These are phyloP conservation scores for Zaprionus gabonicus DNA, from an alignment of 1,140 invertebrate species.

Conservation along the genomic window DNA sequence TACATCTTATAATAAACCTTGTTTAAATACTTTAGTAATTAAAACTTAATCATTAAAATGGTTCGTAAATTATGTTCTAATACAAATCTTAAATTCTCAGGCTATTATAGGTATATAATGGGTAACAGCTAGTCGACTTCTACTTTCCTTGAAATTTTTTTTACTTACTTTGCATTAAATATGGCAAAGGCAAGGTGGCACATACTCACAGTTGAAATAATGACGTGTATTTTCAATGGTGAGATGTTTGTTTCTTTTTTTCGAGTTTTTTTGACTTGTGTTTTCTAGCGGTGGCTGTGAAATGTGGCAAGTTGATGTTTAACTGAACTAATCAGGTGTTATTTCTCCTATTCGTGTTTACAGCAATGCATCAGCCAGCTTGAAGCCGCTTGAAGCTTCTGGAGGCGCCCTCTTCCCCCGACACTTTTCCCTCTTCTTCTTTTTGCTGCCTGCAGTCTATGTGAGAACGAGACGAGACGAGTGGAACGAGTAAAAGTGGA, in stretches of 20 bases:
- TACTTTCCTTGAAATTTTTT: background rate
- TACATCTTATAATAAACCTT: no score
- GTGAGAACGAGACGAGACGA: conserved; percentile 6
- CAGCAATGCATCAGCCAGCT: conserved; percentile 67
- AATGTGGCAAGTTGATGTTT: conserved; percentile 31
- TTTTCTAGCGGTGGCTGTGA: conserved; percentile 31
- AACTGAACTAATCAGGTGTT: conserved; percentile 47
- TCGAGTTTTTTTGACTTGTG: background rate
- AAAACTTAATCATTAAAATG: no score
- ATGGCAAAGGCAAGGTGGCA: conserved; percentile 46
- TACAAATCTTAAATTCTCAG: no score
- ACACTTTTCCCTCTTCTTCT: background rate
- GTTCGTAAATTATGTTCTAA: background rate
- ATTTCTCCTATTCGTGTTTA: conserved; percentile 37
- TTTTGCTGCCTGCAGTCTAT: background rate
- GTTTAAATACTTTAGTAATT: no score
- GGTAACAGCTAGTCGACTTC: conserved; percentile 4
- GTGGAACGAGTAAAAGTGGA: conserved; percentile 3
- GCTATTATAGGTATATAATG: background rate
- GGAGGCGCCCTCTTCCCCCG: conserved; percentile 9
- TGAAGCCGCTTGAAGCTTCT: conserved; percentile 36
- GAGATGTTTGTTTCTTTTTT: conserved; percentile 23
- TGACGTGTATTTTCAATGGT: conserved; percentile 52
- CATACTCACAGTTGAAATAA: conserved; percentile 56
- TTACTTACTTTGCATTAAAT: conserved; percentile 36